phyloP scores from a whole-genome alignment of 2,888 invertebrate species.

The Campopleginae sp. region DNA sequence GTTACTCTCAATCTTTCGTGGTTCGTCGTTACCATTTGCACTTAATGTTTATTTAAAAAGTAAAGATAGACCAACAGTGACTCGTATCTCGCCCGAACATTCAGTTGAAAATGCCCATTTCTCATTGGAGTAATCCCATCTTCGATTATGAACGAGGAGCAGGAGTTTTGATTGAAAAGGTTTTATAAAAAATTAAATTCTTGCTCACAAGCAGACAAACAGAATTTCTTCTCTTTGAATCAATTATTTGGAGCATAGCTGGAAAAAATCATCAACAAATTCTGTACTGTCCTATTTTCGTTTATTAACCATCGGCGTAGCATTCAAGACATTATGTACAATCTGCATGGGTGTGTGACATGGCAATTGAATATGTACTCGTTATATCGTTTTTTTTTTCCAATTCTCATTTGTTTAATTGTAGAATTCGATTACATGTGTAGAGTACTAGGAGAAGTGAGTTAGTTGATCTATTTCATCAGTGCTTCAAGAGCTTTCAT shows the following conservation, averaged over 20 bases:
- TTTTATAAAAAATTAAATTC: not conserved
- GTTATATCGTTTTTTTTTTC: slow-evolving; percentile 13
- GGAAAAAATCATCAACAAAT: not conserved
- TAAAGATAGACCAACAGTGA: not conserved
- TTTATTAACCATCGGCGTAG: slow-evolving; percentile 17
- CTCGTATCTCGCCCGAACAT: not conserved
- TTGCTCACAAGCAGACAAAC: not conserved
- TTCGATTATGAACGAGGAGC: not conserved
- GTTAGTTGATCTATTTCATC: slow-evolving; percentile 50
- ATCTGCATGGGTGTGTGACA: slow-evolving; percentile 23
- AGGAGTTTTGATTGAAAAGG: not conserved
- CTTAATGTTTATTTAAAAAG: not conserved
- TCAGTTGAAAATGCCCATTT: not conserved
- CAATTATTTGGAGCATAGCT: not conserved
- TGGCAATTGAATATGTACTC: slow-evolving; percentile 12
- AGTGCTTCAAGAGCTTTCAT: slow-evolving; percentile 76
- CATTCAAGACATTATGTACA: slow-evolving; percentile 25
- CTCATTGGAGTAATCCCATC: not conserved
- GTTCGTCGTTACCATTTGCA: not conserved
- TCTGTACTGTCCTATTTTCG: not conserved
- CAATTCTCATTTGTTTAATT: slow-evolving; percentile 36
- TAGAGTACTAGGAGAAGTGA: slow-evolving; percentile 61
- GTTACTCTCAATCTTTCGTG: not conserved
- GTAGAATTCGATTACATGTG: slow-evolving; percentile 54
- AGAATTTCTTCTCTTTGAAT: not conserved